Evolutionary conservation across 2,113 vertebrate species (phyloP).

Genomic region (Aegotheles bennettii): DNA sequence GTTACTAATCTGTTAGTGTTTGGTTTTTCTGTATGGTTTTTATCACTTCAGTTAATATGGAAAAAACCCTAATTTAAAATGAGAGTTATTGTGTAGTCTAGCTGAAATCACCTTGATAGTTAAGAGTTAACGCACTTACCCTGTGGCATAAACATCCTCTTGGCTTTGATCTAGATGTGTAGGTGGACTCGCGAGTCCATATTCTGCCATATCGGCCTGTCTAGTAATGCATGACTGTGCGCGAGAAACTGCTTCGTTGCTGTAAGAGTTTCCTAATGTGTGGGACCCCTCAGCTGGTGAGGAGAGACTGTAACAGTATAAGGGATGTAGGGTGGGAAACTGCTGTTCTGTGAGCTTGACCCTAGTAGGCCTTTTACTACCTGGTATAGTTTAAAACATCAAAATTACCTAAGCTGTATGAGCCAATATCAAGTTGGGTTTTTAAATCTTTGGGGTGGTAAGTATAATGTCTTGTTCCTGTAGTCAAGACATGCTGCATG

Average conservation of each 20-base stretch:
- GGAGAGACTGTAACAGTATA: background rate
- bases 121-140: background rate
- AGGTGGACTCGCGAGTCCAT: background rate
- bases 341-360: background rate
- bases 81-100: background rate
- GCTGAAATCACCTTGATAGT: background rate
- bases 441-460: background rate
- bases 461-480: background rate
- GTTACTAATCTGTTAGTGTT: background rate
- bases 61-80: background rate
- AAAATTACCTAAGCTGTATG: background rate
- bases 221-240: background rate
- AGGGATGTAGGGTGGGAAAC: background rate
- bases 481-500: background rate
- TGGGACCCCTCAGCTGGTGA: background rate
- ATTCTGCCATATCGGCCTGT: rapidly evolving
- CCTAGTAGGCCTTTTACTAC: background rate
- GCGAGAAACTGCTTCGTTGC: background rate
- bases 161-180: background rate
- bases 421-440: background rate
- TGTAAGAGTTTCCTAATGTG: background rate
- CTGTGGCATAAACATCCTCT: background rate
- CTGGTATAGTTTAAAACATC: background rate
- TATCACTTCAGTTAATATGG: background rate
- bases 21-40: background rate